Conservation (phyloP, 2,113 vertebrate genomes). For the Eulemur rufifrons region DNA sequence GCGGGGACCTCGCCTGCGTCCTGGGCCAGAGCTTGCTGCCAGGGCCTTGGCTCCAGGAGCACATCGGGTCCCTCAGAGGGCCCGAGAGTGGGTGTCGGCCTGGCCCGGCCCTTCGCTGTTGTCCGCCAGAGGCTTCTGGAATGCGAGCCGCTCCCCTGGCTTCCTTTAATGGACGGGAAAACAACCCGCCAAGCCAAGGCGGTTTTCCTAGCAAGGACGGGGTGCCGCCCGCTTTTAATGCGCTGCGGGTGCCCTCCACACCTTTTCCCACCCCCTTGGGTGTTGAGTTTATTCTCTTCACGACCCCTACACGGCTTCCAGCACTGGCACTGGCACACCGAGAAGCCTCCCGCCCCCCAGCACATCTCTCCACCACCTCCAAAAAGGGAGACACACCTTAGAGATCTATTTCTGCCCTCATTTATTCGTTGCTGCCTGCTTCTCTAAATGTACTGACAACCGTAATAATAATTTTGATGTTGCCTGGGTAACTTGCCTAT, state of each 20-base stretch:
- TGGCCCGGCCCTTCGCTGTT: neutral
- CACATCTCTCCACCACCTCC: neutral
- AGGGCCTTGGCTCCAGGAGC: neutral
- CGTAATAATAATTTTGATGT: neutral
- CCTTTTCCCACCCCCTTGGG: neutral
- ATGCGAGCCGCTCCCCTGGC: neutral
- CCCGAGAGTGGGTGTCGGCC: fast-evolving
- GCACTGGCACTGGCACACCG: neutral
- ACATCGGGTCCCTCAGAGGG: too few species aligned
- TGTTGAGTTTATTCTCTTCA: neutral
- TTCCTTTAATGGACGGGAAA: neutral
- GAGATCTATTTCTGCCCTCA: neutral
- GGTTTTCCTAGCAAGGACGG: neutral
- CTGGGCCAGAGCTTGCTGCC: neutral
- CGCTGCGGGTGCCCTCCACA: neutral
- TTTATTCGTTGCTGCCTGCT: neutral
- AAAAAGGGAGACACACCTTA: too few species aligned
- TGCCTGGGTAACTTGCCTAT: neutral
- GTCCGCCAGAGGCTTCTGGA: neutral
- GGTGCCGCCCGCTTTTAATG: neutral
- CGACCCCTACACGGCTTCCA: too few species aligned
- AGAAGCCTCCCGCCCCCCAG: too few species aligned
- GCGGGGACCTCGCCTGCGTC: neutral
- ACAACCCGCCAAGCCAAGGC: neutral
- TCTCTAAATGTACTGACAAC: neutral